Percentiles rank a stretch among this genome's conserved stretches.
Conservation (phyloP, 2,113 vertebrate genomes). For the Sinocyclocheilus grahami region DNA sequence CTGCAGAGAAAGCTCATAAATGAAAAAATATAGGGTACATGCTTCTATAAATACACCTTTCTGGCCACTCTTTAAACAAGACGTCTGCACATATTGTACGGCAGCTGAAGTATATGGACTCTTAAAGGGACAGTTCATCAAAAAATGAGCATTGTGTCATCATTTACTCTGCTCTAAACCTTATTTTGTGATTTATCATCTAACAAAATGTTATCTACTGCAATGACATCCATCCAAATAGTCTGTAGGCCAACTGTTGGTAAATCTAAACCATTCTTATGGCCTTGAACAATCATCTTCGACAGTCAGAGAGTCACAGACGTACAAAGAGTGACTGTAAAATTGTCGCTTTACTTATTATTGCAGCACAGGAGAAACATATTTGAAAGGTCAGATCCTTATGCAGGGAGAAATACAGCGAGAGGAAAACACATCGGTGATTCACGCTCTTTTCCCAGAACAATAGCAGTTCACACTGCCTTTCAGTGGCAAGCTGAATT, state of each 20-base stretch:
- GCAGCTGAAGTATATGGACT: neutral
- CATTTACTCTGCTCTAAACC: neutral
- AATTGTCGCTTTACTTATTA: neutral
- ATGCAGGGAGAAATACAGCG: neutral
- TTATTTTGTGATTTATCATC: neutral
- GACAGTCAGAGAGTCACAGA: neutral
- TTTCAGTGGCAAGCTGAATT: neutral
- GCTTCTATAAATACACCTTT: slow-evolving; percentile 20
- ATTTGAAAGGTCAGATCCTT: slow-evolving; percentile 6
- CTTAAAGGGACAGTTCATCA: neutral
- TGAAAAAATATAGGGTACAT: slow-evolving; percentile 26
- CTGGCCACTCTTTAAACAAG: neutral
- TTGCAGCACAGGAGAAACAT: neutral
- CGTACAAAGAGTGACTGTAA: neutral
- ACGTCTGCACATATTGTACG: neutral
- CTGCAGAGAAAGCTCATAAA: slow-evolving; percentile 35
- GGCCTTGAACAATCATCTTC: neutral
- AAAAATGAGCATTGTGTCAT: neutral
- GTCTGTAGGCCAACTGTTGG: neutral
- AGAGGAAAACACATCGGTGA: neutral
- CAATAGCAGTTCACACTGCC: slow-evolving; percentile 6
- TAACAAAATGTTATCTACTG: too few relatives aligned
- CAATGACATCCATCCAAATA: too few relatives aligned
- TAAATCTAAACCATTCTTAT: neutral
- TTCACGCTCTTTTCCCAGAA: neutral